Base-by-base conservation (phyloP, 1,140 invertebrate species). In the Bombus pyrosoma region DNA sequence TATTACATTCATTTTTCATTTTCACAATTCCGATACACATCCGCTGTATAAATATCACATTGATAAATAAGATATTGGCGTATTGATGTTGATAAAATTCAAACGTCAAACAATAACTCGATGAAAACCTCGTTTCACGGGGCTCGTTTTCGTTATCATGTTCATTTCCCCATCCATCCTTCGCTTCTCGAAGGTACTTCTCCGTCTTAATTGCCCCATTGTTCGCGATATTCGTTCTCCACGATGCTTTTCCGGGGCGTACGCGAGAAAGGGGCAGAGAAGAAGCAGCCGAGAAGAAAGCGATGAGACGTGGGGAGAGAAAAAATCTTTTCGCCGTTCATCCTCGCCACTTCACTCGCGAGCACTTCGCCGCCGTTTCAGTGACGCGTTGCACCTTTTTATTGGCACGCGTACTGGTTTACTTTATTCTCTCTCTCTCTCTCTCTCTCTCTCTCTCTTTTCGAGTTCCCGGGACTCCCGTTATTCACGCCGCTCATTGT, bases 351-450 rank as follows among this genome's bases (percentile, higher is more conserved):
- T 79, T 79, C 77, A 47, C 62, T 79, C 62, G 62, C 62, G 77
- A 79, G 12, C 77, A 66, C 77, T 79, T 79, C 77, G 77, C 77
- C 77, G 32, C 39, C 59, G 62, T 79, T 79, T 79, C 64, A 80
- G 2, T 53, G 34, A 34, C 78, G 78, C 64, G 78, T 69, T 80
- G 59, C 41, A 80, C 64, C 62, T 69, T 80, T 69, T 80, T 80
- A 80, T 80, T 79, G 77, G 77, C 77, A 66, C 62, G 62, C 77
- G 77, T 79, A 41, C 77, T 79, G 77, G 78, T 69, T 80, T 80
- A 69, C 78, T 47, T 43, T 79, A 9, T 34, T 34, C 9, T 34
- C 15, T 68, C 9, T 22, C 8, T 34, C 6, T 32, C 34, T 37
- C 34, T 34, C n/a, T n/a, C n/a, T n/a, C n/a, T n/a, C n/a, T n/a